A percentile compares a stretch with the other conserved stretches of the same genome.
Conservation (phyloP, 2,888 invertebrate genomes). For the Pegoplata infirma region DNA sequence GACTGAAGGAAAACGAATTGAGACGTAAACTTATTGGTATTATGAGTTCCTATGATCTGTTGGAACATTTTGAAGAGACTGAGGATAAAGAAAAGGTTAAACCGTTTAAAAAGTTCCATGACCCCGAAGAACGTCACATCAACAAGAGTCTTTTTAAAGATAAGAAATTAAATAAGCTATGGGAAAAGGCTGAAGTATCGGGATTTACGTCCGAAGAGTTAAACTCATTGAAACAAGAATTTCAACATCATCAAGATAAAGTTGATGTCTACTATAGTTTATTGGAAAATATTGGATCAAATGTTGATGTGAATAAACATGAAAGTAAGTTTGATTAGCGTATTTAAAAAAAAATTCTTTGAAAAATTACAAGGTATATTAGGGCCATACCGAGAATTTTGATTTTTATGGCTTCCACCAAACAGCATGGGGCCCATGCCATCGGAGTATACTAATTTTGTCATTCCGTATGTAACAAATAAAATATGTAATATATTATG, state of each 20-base stretch:
- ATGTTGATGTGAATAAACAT: slow-evolving; percentile 79
- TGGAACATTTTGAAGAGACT: slow-evolving; percentile 88
- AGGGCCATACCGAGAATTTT: no score
- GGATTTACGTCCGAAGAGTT: slow-evolving; percentile 93
- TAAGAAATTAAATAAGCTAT: slow-evolving; percentile 91
- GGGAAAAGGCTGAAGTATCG: slow-evolving; percentile 92
- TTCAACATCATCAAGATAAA: slow-evolving; percentile 94
- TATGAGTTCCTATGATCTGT: slow-evolving; percentile 88
- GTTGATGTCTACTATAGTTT: slow-evolving; percentile 92
- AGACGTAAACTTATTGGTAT: slow-evolving; percentile 89
- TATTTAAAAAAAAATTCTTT: no score
- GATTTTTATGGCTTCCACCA: no score
- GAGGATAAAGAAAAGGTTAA: slow-evolving; percentile 79
- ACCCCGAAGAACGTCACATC: slow-evolving; percentile 81
- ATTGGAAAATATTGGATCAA: slow-evolving; percentile 83
- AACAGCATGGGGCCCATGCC: no score
- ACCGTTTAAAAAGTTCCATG: slow-evolving; percentile 75
- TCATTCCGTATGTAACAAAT: no score
- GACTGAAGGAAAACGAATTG: slow-evolving; percentile 88
- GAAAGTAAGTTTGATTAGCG: slow-evolving; percentile 83
- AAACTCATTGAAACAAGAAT: slow-evolving; percentile 90
- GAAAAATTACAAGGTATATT: no score
- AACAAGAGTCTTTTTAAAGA: slow-evolving; percentile 91
- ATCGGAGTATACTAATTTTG: no score
- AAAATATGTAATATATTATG: no score